Evolutionary conservation across 2,797 vertebrate species (phyloP), one percentile per base, ranked within the genome.

Genomic region (Rhinatrema bivittatum): DNA sequence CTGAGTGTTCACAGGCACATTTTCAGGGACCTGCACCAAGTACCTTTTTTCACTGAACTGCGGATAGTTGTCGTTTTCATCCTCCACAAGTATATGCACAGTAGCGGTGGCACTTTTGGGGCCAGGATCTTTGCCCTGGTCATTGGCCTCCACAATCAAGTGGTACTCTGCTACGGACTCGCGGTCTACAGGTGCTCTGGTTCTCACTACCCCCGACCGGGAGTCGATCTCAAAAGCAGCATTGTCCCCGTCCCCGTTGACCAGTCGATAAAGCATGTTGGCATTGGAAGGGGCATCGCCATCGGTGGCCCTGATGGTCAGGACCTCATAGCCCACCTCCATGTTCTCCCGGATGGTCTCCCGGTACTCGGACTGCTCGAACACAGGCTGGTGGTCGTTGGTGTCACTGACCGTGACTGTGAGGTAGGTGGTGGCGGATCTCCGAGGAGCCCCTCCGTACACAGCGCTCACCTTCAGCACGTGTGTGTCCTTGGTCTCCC

Each of bases 31-130:
- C 58, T 84, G 89, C 0, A 96, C 88, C 7, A 93, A 68, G 1
- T 99, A 98, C 34, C 89, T 81, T 55, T 94, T 94, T 58, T 94
- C 81, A 1, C 87, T 91, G 67, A 99, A 99, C 77, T 98, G 96
- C 0, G 96, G 96, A 44, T 86, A 93, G 70, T 99, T 98, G 72
- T 99, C 96, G 0, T 98, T 98, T 60, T 99, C 96, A 2, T 98
- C 96, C 63, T 97, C 93, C 14, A 98, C 87, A 0, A 73, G 65
- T 53, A 99, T 94, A 62, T 90, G 69, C 21, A 98, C 92, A 0
- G 86, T 93, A 27, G 91, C 92, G 0, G 92, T 94, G 54, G 93
- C 90, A 1, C 88, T 95, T 16, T 76, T 89, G 1, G 96, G 92
- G 2, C 85, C 86, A 0, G 93, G 91, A 33, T 97, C 90, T 55